phyloP scores from a whole-genome alignment of 2,888 invertebrate species.

The Rhynchonema sp. region DNA sequence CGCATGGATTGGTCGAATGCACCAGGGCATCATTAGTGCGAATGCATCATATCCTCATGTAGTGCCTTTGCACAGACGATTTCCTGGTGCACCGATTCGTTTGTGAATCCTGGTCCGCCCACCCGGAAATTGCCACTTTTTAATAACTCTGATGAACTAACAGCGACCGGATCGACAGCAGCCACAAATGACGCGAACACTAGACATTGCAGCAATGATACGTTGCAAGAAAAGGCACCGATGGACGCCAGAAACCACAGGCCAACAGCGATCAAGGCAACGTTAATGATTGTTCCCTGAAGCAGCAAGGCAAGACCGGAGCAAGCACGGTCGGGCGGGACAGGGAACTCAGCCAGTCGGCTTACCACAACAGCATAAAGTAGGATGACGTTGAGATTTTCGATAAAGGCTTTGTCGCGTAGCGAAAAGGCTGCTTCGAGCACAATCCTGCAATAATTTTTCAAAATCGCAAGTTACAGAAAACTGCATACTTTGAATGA shows the following conservation, averaged over 20 bases:
- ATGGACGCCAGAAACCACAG: slow-evolving; percentile 20
- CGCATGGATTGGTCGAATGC: too few relatives aligned
- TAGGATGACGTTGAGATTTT: slow-evolving; percentile 38
- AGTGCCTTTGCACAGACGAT: too few relatives aligned
- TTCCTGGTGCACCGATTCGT: too few relatives aligned
- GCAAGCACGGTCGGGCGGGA: too few relatives aligned
- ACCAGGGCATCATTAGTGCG: too few relatives aligned
- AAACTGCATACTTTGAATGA: too few relatives aligned
- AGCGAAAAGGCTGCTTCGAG: slow-evolving; percentile 40
- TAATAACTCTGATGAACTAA: too few relatives aligned
- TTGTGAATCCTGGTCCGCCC: too few relatives aligned
- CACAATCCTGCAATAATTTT: slow-evolving; percentile 28
- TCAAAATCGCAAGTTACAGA: too few relatives aligned
- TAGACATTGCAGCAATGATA: slow-evolving; percentile 24
- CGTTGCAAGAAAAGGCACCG: slow-evolving; percentile 21
- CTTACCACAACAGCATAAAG: slow-evolving; percentile 39
- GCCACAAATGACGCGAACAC: slow-evolving; percentile 39
- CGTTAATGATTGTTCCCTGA: slow-evolving; percentile 13
- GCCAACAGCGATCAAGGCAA: not conserved
- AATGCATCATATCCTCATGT: too few relatives aligned
- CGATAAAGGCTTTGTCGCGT: slow-evolving; percentile 37
- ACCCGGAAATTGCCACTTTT: too few relatives aligned
- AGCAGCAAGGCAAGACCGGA: not conserved
- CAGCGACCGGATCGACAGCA: slow-evolving; percentile 40
- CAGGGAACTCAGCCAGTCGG: slow-evolving; percentile 1